Base-by-base conservation (phyloP, 2,113 vertebrate genomes). In the Triplophysa dalaica region DNA sequence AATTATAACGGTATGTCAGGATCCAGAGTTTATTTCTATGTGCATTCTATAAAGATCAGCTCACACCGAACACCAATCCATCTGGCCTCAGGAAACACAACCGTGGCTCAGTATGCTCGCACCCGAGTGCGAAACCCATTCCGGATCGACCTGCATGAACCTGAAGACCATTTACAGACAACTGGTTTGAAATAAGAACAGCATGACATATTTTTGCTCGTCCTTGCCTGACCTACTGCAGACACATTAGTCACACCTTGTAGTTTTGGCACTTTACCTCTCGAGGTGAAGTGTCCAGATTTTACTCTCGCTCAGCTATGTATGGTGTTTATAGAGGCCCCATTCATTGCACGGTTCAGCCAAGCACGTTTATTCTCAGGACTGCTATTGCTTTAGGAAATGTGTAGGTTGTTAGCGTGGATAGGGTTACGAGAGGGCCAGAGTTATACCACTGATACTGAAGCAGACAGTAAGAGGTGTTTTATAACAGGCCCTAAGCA, bases 221-320 rank as follows among this genome's bases (percentile, higher is more conserved):
- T 79, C 77, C 56, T 70, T 22, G 62, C 16, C 33, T 17, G 61
- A 65, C 62, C 75, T 33, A 65, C 62, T 16, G 75, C 62, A 52
- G 74, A 76, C 74, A 76, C 73, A 75, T 75, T 75, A 64, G 62
- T 65, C 75, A 54, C n/a, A 64, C 17, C 29, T 43, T 74, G 50
- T 65, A 74, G 78, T 45, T 58, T 74, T 80, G 78, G 61, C 48
- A 74, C 48, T 64, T 74, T 43, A 58, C 48, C 48, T 43, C 62
- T 56, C n/a, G 16, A 64, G 17, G 21, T 66, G 16, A 62, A 64
- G 26, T 41, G 26, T 79, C 68, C 68, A 65, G 19, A 54, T 50
- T 50, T 26, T 21, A 48, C 21, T 75, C 60, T 8, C 54, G 8
- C 54, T 75, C 41, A 72, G 19, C 29, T 62, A 56, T 24, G 60